Evolutionary conservation across 2,888 invertebrate genomes (phyloP), one percentile per base, ranked within the genome.

Genomic region (Leptinotarsa tumamoca): DNA sequence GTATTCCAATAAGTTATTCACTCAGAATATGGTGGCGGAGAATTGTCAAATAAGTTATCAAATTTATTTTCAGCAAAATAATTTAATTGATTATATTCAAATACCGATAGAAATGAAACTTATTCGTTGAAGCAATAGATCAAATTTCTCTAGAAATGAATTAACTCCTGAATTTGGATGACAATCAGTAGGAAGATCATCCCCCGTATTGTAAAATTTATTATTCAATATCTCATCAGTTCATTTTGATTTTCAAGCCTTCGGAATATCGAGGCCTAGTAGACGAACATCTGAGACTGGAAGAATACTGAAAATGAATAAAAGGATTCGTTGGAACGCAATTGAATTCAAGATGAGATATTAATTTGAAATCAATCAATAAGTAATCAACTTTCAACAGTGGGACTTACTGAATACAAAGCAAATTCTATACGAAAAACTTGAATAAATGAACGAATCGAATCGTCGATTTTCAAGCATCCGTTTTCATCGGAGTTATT

Each of bases 291-390:
- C 10, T 23, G 23, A 14, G 15, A 21, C 10, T 23, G 23, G 14
- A 15, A 21, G 15, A 58, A 58, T 14, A 17, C 4, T 52, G 15
- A 52, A 17, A 52, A 17, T 14, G 52, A 52, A 52, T 52, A 52
- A 52, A 52, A 17, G 52, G 17, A 52, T 17, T 52, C 52, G 4
- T 52, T 13, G 52, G 23, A 58, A 23, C 23, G 21, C 58, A 58
- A 58, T 58, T 58, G 58, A 58, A 21, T 58, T 23, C 23, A 23
- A 58, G 58, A 58, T 58, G 58, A 10, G 58, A 58, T 58, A 58
- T 27, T 58, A 23, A 27, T 15, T 58, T 4, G 4, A 58, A 13
- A 58, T 23, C 23, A 15, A 58, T 58, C 58, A 58, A 58, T 15
- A 23, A 58, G 23, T 23, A 17, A 58, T 58, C 15, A 21, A 58